Evolutionary conservation across 92 coral and sea anemone genomes (phyloP), one percentile per base, ranked within the genome.

Genomic region (Palythoa grandis): DNA sequence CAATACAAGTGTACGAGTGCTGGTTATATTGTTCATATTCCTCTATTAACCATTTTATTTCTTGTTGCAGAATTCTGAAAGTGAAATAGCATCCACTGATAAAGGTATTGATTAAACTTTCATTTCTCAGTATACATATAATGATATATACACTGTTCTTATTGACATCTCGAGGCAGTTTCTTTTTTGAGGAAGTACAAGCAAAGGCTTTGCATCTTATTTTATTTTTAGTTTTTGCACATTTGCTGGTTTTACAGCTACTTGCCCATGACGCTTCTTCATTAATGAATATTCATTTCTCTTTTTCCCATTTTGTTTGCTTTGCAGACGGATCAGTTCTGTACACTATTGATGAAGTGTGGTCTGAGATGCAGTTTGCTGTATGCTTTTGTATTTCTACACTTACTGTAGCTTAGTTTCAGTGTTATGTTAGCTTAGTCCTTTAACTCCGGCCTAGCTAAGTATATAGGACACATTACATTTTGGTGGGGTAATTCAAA

Each of bases 361-460:
- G 99, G 99, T 97, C 98, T 79, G 99, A 97, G 88, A 95, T 97
- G 83, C 99, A 97, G 90, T 97, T 90, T 89, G 94, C 99, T 43
- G 99, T 97, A 95, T 92, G 97, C 76, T 66, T 23, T 72, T 14
- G 38, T 23, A 2, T 40, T 39, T 16, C 19, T 17, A 43, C 5
- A 7, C 15, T 52, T 57, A 19, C 20, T 19, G 16, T 24, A 19
- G 29, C 17, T 37, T 69, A 48, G 50, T 15, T 50, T 69, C 8
- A 25, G 14, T 58, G 47, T 13, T 3, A 23, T 68, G 47, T 72
- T 47, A 0, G 14, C 43, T 6, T 10, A 0, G 7, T 19, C 35
- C 29, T 15, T 11, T n/a, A 0, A 35, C 37, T 17, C 12, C 0
- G 43, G 23, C 19, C 8, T 17, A 14, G 65, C 16, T 11, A 20